Conservation (phyloP, 2,888 invertebrate species). For the Pterostichus niger region DNA sequence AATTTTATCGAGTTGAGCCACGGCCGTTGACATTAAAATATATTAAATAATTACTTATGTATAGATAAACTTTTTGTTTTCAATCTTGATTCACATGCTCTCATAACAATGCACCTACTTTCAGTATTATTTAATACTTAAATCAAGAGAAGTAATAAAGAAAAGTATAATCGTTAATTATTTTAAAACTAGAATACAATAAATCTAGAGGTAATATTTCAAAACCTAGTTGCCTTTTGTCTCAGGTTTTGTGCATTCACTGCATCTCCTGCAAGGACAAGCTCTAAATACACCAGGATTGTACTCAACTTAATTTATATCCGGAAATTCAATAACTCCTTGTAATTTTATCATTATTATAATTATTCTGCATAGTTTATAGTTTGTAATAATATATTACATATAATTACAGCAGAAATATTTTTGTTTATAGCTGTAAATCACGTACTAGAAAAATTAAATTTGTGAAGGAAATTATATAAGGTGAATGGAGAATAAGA, state of each 20-base stretch:
- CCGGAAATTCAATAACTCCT: too few relatives aligned
- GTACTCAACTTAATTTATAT: not conserved
- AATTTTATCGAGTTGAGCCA: too few relatives aligned
- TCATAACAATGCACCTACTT: slow-evolving; percentile 8
- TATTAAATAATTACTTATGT: not conserved
- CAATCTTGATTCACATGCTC: slow-evolving; percentile 6
- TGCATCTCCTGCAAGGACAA: slow-evolving; percentile 27
- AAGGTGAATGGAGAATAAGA: slow-evolving; percentile 24
- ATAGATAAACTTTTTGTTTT: not conserved
- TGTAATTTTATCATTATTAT: not conserved
- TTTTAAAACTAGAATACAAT: not conserved
- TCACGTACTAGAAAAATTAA: slow-evolving; percentile 5
- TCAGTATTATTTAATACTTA: slow-evolving; percentile 14
- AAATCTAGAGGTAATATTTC: slow-evolving; percentile 14
- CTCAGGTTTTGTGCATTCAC: slow-evolving; percentile 23
- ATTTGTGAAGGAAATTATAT: slow-evolving; percentile 11
- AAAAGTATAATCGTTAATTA: not conserved
- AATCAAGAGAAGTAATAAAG: not conserved
- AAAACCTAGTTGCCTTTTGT: slow-evolving; percentile 4
- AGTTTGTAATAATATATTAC: too few relatives aligned
- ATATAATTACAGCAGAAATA: not conserved
- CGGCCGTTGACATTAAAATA: too few relatives aligned
- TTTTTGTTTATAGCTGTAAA: not conserved
- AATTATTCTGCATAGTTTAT: not conserved
- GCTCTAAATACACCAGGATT: not conserved